These are phyloP conservation scores for Pangasianodon hypophthalmus DNA, from an alignment of 2,113 vertebrate genomes.

Conservation along the genomic window DNA sequence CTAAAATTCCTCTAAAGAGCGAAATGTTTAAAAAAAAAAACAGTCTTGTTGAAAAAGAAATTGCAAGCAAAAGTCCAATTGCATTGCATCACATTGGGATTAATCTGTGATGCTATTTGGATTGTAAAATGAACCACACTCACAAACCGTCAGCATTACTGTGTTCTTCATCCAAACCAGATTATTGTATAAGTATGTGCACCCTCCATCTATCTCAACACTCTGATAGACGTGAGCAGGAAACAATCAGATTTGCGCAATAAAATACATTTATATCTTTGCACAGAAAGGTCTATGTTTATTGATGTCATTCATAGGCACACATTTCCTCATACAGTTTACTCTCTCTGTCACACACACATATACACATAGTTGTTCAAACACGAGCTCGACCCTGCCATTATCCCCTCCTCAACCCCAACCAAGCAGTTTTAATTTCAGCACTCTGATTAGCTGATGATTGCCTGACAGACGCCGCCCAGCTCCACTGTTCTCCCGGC, in stretches of 20 bases:
- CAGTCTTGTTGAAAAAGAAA: neutral
- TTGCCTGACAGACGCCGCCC: conserved; percentile 80
- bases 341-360: conserved; percentile 38
- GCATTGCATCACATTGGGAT: neutral
- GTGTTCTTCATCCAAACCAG: too few relatives aligned
- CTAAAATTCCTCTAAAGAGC: neutral
- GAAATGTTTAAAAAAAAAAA: neutral
- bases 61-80: neutral
- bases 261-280: neutral
- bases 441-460: conserved; percentile 83
- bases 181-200: neutral
- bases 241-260: neutral
- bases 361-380: conserved; percentile 19
- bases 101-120: neutral
- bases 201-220: neutral
- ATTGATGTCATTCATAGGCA: conserved; percentile 26
- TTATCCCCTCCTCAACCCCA: conserved; percentile 76
- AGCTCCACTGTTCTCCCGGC: conserved; percentile 74
- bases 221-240: neutral
- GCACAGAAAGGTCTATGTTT: conserved; percentile 27
- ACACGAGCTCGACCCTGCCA: conserved; percentile 62
- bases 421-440: conserved; percentile 82
- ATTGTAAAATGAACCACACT: neutral
- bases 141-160: neutral
- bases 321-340: conserved; percentile 42